Percentiles rank a stretch among this genome's conserved stretches.
phyloP scores from a whole-genome alignment of 37 sponge, comb jelly and placozoan genomes.

The Cladorhizidae sp. region DNA sequence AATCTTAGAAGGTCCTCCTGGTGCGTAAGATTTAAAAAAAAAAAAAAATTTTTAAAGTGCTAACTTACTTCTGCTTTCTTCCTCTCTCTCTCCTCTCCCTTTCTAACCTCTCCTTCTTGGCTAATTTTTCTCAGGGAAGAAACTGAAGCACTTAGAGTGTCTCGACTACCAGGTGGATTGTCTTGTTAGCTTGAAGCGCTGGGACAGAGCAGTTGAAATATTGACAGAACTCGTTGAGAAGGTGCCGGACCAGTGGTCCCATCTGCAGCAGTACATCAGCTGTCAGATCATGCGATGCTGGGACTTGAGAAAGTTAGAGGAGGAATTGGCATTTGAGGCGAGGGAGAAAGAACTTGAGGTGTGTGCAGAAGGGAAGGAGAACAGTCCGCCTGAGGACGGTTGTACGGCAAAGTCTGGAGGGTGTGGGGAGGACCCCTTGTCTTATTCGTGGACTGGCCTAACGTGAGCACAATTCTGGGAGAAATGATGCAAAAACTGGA shows the following conservation, averaged over 20 bases:
- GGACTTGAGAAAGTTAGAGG: not conserved
- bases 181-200: conserved; percentile 25
- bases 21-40: conserved; percentile 17
- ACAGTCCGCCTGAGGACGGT: not conserved
- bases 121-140: conserved; percentile 38
- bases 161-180: conserved; percentile 39
- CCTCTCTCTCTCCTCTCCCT: not conserved
- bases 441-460: not conserved
- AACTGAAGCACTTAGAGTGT: conserved; percentile 50
- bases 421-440: not conserved
- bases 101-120: not conserved
- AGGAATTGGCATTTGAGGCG: not conserved
- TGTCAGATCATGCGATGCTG: conserved; percentile 42
- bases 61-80: not conserved
- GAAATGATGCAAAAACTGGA: too few relatives aligned
- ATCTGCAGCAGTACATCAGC: conserved; percentile 39
- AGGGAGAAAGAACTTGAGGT: not conserved
- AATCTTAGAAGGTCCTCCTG: conserved; percentile 42
- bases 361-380: not conserved
- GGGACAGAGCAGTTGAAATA: conserved; percentile 28
- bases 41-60: not conserved
- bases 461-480: not conserved
- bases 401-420: not conserved
- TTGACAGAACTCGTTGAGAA: conserved; percentile 6
- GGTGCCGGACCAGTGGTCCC: conserved; percentile 69